Evolutionary conservation across 2,113 vertebrate genomes (phyloP).

Genomic region (Saccopteryx bilineata): DNA sequence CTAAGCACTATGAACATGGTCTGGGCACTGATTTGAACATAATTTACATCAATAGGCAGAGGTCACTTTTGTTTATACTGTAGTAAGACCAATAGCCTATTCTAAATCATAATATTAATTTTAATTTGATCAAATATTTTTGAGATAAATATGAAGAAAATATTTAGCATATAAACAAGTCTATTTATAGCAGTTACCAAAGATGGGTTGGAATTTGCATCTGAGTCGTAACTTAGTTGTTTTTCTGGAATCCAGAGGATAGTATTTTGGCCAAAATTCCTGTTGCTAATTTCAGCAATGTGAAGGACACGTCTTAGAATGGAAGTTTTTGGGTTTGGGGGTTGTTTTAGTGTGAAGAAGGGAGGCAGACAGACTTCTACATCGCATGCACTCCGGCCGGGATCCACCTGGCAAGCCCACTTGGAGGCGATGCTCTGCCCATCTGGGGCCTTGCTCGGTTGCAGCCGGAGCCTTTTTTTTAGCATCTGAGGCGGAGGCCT

Average conservation of each 20-base stretch:
- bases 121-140: constrained; percentile 35
- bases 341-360: too few relatives aligned
- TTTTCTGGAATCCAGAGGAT: neutral
- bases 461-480: too few relatives aligned
- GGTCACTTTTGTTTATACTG: neutral
- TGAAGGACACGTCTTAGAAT: constrained; percentile 7
- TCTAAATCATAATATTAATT: constrained; percentile 53
- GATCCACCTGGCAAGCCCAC: too few relatives aligned
- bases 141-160: neutral
- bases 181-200: neutral
- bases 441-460: too few relatives aligned
- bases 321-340: neutral
- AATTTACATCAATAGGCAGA: neutral
- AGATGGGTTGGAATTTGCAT: neutral
- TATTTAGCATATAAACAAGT: constrained; percentile 1
- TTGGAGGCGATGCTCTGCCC: too few relatives aligned
- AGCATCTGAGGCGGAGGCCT: too few relatives aligned
- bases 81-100: neutral
- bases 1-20: neutral
- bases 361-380: too few relatives aligned
- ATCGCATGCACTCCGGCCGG: too few relatives aligned
- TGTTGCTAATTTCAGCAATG: neutral
- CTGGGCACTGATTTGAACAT: neutral
- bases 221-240: neutral
- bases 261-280: constrained; percentile 31